Base-by-base conservation (phyloP, 1,140 invertebrate genomes). In the Papilio xuthus region DNA sequence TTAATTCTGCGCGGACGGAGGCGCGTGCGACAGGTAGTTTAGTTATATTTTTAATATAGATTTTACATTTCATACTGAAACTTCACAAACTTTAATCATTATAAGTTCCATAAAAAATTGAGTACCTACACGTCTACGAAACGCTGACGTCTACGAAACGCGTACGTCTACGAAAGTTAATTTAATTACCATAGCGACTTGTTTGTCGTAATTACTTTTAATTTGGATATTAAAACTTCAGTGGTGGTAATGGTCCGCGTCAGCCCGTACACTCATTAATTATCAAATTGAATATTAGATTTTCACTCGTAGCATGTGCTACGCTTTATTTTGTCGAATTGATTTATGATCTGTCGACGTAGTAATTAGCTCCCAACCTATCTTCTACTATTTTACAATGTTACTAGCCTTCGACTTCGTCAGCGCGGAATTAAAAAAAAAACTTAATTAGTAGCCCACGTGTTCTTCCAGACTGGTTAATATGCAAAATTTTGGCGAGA, bases 201-300 rank as follows among this genome's bases (percentile, higher is more conserved):
- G 60, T 67, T 67, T 67, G 60, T 67, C 23, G 60, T 67, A 67
- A 67, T 67, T 28, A 67, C 60, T 67, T 67, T 67, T 32, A 32
- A 67, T 67, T 67, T 67, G 0, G 15, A 67, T 67, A 67, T 67
- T 67, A 67, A 67, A 67, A 67, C 60, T 67, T 67, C 28, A 67
- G 23, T 67, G 26, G 60, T 28, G 60, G 60, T 67, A 67, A 67
- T 67, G 26, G 23, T 28, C 60, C 60, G 60, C 60, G 60, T 67
- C 60, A 67, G 60, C 26, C 13, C 26, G 60, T 26, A 67, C 23
- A 67, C 60, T 67, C 60, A 67, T 67, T 67, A 67, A 67, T 67
- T 67, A 67, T 67, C 13, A 67, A 67, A 67, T 67, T 67, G 26
- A 67, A 67, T 67, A 67, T 67, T 67, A 67, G 60, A 67, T 32